Percentiles rank a stretch among this genome's conserved stretches.
Conservation (phyloP, 2,113 vertebrate species). For the Mugil cephalus region DNA sequence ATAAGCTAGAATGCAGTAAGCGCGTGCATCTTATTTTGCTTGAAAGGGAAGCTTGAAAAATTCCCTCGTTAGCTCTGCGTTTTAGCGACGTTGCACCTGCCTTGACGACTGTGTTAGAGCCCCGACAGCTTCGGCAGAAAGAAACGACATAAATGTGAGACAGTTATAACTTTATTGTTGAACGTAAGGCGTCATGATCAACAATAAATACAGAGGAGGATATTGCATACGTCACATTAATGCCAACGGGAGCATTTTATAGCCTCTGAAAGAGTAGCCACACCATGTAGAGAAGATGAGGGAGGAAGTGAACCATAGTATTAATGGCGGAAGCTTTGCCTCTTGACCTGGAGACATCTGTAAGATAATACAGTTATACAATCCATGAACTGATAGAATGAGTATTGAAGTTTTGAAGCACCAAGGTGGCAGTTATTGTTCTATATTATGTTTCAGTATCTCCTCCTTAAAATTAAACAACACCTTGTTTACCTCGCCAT, state of each 20-base stretch:
- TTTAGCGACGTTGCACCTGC: too few relatives aligned
- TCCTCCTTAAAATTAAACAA: constrained; percentile 34
- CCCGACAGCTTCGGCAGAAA: too few relatives aligned
- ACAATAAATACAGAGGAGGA: too few relatives aligned
- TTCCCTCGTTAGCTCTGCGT: too few relatives aligned
- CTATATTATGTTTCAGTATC: constrained; percentile 10
- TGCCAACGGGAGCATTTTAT: too few relatives aligned
- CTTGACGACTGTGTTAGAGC: too few relatives aligned
- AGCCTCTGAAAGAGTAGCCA: too few relatives aligned
- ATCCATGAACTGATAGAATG: constrained; percentile 6
- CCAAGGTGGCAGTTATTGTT: constrained; percentile 12
- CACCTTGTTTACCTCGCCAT: constrained; percentile 34
- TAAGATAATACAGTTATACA: neutral
- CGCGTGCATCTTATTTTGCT: neutral
- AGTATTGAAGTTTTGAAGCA: constrained; percentile 11
- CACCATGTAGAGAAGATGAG: neutral
- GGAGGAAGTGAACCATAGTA: neutral
- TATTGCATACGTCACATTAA: too few relatives aligned
- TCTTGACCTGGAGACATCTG: neutral
- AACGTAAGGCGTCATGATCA: too few relatives aligned
- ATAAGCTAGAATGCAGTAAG: neutral
- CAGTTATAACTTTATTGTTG: too few relatives aligned
- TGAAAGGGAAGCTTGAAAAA: too few relatives aligned
- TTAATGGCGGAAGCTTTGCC: neutral
- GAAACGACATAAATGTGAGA: too few relatives aligned